Base-by-base conservation (phyloP, 2,113 vertebrate species). In the Saccopteryx leptura region DNA sequence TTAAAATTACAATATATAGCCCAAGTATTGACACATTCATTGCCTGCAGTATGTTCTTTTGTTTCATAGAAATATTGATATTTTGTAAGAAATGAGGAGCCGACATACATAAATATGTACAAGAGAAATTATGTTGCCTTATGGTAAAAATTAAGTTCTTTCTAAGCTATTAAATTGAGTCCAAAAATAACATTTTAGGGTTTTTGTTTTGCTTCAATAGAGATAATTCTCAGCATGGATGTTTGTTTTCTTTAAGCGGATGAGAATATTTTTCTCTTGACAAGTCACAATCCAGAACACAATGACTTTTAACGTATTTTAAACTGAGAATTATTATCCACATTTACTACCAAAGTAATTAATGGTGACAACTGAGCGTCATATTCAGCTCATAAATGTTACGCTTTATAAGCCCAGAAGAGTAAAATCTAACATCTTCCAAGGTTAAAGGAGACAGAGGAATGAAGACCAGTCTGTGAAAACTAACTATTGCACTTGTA, bases 261-360 rank as follows among this genome's bases (percentile, higher is more conserved):
- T 3, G 9, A 68, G n/a, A 66, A 10, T 89, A 31, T 86, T 93
- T 94, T 95, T 9, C 26, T 89, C 5, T 33, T 52, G 4, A n/a
- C 71, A 94, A 94, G 90, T 88, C 84, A 85, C 91, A 95, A 15
- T 93, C 80, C 26, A 83, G 63, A 61, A 95, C 90, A 91, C 81
- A 96, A 39, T 26, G 79, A 75, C 21, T 94, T 85, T 95, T 93
- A 96, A 85, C 90, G 89, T 84, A 91, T 61, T 92, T 78, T 95
- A 90, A 72, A 96, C 50, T 56, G 72, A 97, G 65, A 33, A 94
- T 2, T n/a, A 96, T 94, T 86, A 97, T 28, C 80, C 11, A 97
- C 78, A 94, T 97, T 97, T 96, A 96, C 56, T 91, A 54, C 91
- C 52, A 46, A 96, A 86, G 56, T 94, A 97, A 97, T 97, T 98